Base-by-base conservation (phyloP, 2,113 vertebrate genomes). In the Podarcis raffonei region DNA sequence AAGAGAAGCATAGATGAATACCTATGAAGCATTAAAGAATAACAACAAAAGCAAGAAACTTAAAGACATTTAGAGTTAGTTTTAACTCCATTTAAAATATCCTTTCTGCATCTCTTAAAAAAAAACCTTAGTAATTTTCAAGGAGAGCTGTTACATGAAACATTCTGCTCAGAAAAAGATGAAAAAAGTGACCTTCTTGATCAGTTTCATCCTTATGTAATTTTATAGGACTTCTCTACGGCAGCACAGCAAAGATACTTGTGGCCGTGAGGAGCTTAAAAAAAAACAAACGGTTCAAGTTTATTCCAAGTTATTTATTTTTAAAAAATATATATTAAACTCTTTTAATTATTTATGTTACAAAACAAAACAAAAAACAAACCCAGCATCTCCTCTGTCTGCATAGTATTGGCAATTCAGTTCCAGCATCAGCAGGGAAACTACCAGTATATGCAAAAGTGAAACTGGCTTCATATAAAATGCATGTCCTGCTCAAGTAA, bases 1-100 rank as follows among this genome's bases (percentile, higher is more conserved):
- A 92, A 93, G 90, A 89, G 90, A 86, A 84, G 82, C 91, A 94
- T 94, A 86, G 91, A 94, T 95, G 91, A 96, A 93, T 95, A 97
- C 95, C 94, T 97, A 94, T 94, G 92, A 92, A 95, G 88, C 39
- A 94, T 90, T 81, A 86, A 90, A 81, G 48, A 92, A n/a, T 90
- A 90, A 87, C 93, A 95, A 81, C 92, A 94, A 85, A 93, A 94
- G 92, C 92, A 91, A 78, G 76, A 89, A 95, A 92, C 79, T 94
- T 89, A 90, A 95, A 92, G 89, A 93, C 90, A 87, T 94, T 85
- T 90, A 93, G 93, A 93, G 92, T 80, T 59, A 86, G 92, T 94
- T 91, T 91, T 94, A 94, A 94, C 91, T 94, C 0, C 9, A 92
- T 93, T 91, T 87, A 92, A 89, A 85, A 89, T 89, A 93, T 91